Evolutionary conservation across 2,888 invertebrate genomes (phyloP), one percentile per base, ranked within the genome.

Genomic region (Drosophila pseudotalamancana): DNA sequence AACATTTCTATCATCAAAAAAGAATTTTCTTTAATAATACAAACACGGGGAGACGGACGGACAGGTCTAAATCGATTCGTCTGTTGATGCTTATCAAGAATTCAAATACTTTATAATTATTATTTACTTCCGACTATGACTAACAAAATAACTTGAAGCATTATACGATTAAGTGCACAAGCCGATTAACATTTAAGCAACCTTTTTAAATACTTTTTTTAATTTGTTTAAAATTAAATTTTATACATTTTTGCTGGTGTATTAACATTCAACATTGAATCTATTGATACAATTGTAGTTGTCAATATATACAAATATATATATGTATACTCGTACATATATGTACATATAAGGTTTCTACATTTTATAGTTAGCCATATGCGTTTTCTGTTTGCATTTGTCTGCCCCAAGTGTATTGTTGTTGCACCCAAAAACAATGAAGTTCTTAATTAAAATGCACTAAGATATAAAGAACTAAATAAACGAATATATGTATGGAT

Each of bases 361-460:
- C 23, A 19, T 39, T n/a, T 16, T 6, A 57, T 45, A 9, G 19
- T 31, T 11, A 11, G 27, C 27, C 4, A 16, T 23, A 18, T 48
- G n/a, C 12, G 8, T 25, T 48, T 25, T 27, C 48, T 27, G 21
- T 48, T 31, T 46, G 34, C 34, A 48, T 55, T 23, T 32, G 37
- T 27, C 18, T 16, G 42, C 18, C 9, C 14, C 18, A n/a, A 27
- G 27, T 42, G 42, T 23, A 9, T 56, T 75, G 65, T 75, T 75
- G 43, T 53, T 45, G 25, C 29, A 48, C 48, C 31, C 49, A 46
- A 45, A 61, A 46, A 50, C 78, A 81, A 77, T 71, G 75, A 67
- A 62, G 60, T 51, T 76, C 80, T 79, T 80, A 83, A 80, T 83
- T 86, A 72, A 83, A 80, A 83, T 66, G 72, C 77, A 76, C 51